Evolutionary conservation across 2,888 invertebrate species (phyloP), one percentile per base, ranked within the genome.

Genomic region (Noctua pronuba): DNA sequence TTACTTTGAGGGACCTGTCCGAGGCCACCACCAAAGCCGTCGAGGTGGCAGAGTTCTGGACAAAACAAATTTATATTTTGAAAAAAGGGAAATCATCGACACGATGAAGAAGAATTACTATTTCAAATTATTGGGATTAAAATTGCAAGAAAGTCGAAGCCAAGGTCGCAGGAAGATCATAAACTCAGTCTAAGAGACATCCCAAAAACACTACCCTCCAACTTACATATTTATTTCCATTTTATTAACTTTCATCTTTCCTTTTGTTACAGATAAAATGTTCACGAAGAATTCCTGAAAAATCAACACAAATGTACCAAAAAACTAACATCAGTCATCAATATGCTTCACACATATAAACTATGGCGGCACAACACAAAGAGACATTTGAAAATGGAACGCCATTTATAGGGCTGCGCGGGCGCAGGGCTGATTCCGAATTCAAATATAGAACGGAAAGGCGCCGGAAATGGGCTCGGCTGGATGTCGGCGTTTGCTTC

Each of bases 311-410:
- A 90, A 93, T 93, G 93, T 88, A 84, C 91, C 89, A 88, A 90
- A 89, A 88, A 81, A 81, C 72, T 60, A 86, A 72, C 75, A 84
- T 84, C 83, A 88, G 82, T 90, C 90, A 91, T 89, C 94, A 95
- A 93, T 94, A 95, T 95, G 95, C 93, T 88, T 93, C 92, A 92
- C 87, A 89, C 87, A 89, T 91, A 92, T 93, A 92, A 94, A 91
- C 90, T 89, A 95, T 95, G 95, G 95, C 95, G 94, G 92, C 92
- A 86, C 86, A 90, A 90, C 85, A 93, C 92, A 92, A 93, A 92
- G 89, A 88, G 88, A 88, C 88, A 89, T 91, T 91, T 88, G 89
- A 92, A 91, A 92, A 92, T 84, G 92, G 92, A 92, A 92, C 91
- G 89, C 90, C 89, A 88, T 88, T 92, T 92, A 91, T 94, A 92